These are phyloP conservation scores for Grammomys dolichurus DNA, from an alignment of 2,113 vertebrate genomes.

Conservation along the genomic window DNA sequence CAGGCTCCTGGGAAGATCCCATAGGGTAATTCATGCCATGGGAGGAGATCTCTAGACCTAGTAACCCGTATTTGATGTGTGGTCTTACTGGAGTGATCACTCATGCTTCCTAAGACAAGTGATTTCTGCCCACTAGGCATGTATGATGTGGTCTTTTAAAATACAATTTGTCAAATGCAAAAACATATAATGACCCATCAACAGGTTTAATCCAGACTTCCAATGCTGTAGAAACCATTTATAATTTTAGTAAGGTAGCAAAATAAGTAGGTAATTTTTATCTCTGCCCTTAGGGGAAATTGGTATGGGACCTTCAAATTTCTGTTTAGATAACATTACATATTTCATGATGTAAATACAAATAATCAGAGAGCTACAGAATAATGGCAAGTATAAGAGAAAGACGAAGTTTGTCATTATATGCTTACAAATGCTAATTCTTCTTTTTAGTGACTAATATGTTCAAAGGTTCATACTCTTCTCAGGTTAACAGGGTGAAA, in stretches of 20 bases:
- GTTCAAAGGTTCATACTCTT: background rate
- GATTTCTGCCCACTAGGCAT: background rate
- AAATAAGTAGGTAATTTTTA: slow-evolving; percentile 13
- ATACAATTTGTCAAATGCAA: slow-evolving; percentile 32
- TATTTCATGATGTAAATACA: background rate
- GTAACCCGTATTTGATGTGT: background rate
- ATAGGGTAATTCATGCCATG: background rate
- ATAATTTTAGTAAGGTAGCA: background rate
- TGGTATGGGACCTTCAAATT: slow-evolving; percentile 5
- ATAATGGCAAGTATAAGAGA: background rate
- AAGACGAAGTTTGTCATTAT: background rate
- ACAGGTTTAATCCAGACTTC: slow-evolving; percentile 48
- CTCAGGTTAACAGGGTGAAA: background rate
- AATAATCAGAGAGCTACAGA: slow-evolving; percentile 13
- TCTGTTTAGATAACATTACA: background rate
- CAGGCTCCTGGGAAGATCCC: background rate
- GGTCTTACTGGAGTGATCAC: background rate
- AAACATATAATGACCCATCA: background rate
- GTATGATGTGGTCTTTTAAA: slow-evolving; percentile 28
- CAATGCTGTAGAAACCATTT: background rate
- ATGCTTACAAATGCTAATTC: background rate
- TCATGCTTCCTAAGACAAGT: background rate
- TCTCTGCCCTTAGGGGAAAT: background rate
- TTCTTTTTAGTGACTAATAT: background rate
- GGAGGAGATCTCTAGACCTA: background rate